Evolutionary conservation across 2,888 invertebrate species (phyloP).

Genomic region (Esperia sulphurella): DNA sequence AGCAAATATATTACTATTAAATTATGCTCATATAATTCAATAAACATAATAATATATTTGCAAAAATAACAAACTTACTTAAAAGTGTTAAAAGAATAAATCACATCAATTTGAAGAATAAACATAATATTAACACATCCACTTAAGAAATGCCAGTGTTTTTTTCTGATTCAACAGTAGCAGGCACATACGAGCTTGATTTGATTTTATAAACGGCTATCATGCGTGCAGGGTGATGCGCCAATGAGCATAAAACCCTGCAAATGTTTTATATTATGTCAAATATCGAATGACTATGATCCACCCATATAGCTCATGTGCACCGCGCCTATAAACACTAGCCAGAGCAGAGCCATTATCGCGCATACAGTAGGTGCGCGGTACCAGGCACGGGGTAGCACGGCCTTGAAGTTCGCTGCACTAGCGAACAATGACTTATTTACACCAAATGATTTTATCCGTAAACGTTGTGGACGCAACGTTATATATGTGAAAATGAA

Average conservation of each 20-base stretch:
- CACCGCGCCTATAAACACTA: slow-evolving; percentile 5
- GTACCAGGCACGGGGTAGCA: slow-evolving; percentile 64
- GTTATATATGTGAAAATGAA: not conserved
- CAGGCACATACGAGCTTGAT: not conserved
- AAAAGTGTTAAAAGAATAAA: too few species aligned
- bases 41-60: too few species aligned
- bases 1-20: too few species aligned
- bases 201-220: too few species aligned
- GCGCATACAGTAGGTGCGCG: slow-evolving; percentile 30
- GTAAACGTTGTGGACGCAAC: too few species aligned
- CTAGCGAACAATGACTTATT: slow-evolving; percentile 26
- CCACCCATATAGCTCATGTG: slow-evolving; percentile 9
- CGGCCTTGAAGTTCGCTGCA: slow-evolving; percentile 70
- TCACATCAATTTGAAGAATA: too few species aligned
- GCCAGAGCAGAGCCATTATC: slow-evolving; percentile 3
- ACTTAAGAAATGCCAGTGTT: too few species aligned
- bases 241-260: not conserved
- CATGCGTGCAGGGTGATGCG: not conserved
- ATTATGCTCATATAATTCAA: too few species aligned
- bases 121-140: too few species aligned
- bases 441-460: slow-evolving; percentile 9
- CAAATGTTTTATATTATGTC: not conserved
- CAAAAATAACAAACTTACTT: too few species aligned
- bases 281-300: not conserved
- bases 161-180: too few species aligned